Conservation (phyloP, 2,888 invertebrate species). For the Euzophera pinguis region DNA sequence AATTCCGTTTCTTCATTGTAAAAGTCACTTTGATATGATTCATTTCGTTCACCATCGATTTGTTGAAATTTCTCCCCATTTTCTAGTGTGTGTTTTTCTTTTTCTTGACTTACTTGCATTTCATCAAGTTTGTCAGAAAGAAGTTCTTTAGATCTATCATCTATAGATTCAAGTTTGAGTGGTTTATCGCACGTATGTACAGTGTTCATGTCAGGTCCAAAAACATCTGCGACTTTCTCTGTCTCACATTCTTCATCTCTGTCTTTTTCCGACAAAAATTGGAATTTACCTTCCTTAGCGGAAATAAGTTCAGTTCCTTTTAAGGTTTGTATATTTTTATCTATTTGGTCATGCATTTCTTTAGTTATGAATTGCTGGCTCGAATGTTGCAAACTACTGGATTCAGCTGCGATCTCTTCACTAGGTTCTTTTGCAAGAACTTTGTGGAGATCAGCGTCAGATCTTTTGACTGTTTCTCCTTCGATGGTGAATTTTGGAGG, state of each 20-base stretch:
- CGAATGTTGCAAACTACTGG: slow-evolving; percentile 6
- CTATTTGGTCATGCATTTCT: background rate
- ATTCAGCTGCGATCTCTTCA: slow-evolving; percentile 37
- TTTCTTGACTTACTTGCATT: slow-evolving; percentile 64
- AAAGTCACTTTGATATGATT: background rate
- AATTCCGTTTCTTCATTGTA: background rate
- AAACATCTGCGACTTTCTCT: slow-evolving; percentile 12
- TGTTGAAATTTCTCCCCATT: slow-evolving; percentile 18
- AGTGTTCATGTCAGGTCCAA: background rate
- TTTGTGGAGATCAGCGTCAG: slow-evolving; percentile 39
- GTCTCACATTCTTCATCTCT: slow-evolving; percentile 21
- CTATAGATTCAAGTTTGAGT: background rate
- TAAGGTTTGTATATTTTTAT: slow-evolving; percentile 17
- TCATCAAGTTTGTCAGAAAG: slow-evolving; percentile 62
- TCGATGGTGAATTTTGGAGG: slow-evolving; percentile 52
- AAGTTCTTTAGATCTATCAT: slow-evolving; percentile 18
- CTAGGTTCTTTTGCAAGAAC: slow-evolving; percentile 48
- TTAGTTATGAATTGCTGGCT: background rate
- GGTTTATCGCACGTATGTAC: background rate
- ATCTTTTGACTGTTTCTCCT: slow-evolving; percentile 30
- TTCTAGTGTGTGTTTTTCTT: slow-evolving; percentile 31
- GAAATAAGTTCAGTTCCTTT: slow-evolving; percentile 23
- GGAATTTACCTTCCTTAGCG: slow-evolving; percentile 25
- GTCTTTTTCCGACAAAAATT: slow-evolving; percentile 25
- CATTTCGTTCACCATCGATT: slow-evolving; percentile 32